These are phyloP conservation scores for Lagenorhynchus albirostris DNA, from an alignment of 2,113 vertebrate genomes.

Conservation along the genomic window DNA sequence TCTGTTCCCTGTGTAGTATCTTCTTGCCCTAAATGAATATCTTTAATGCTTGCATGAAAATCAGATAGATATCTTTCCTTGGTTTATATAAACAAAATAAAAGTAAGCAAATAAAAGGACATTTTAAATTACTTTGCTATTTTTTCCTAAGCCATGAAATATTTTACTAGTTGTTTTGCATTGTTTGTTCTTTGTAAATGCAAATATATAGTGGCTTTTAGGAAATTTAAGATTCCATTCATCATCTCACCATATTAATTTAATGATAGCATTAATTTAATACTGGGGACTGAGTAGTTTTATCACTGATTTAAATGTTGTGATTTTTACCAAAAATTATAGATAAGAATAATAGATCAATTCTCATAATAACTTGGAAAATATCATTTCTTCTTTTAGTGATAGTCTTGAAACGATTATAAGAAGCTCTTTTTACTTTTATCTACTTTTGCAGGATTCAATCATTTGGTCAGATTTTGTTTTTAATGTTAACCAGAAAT, in stretches of 20 bases:
- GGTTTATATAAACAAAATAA: not conserved
- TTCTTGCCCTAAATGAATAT: not conserved
- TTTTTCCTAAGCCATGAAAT: not conserved
- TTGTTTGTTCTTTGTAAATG: not conserved
- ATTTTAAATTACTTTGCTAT: not conserved
- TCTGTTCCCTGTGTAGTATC: not conserved
- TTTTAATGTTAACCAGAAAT: not conserved
- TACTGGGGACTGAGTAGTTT: not conserved
- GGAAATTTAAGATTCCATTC: constrained; percentile 1
- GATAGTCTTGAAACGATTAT: not conserved
- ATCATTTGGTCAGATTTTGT: not conserved
- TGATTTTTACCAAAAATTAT: not conserved
- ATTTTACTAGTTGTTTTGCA: not conserved
- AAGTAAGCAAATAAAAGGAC: not conserved
- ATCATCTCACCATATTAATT: not conserved
- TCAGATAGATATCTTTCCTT: not conserved
- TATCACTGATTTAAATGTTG: not conserved
- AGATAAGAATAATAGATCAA: not conserved
- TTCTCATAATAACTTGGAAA: constrained; percentile 22
- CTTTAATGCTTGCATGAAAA: not conserved
- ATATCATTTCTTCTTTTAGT: not conserved
- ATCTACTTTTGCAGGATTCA: not conserved
- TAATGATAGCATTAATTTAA: not conserved
- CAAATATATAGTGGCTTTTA: not conserved
- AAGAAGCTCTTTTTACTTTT: not conserved